Conservation (phyloP, 2,797 vertebrate species). For the Allobates femoralis region DNA sequence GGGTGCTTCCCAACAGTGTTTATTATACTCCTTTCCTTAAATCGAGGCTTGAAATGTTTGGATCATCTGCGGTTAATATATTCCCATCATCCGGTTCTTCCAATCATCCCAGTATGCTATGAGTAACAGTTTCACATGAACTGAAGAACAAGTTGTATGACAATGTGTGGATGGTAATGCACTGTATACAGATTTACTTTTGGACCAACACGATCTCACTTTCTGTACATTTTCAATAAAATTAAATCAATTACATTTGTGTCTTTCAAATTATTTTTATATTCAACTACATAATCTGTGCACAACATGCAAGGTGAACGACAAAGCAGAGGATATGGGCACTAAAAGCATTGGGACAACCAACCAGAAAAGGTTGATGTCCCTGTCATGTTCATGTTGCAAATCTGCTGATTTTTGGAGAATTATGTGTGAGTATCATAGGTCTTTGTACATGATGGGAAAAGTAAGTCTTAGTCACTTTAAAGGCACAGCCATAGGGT, state of each 20-base stretch:
- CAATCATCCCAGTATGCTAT: neutral
- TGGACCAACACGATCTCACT: slow-evolving; percentile 37
- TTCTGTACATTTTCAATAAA: slow-evolving; percentile 61
- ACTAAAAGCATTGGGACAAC: no score
- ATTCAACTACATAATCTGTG: neutral
- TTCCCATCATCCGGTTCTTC: neutral
- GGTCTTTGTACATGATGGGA: no score
- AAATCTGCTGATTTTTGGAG: no score
- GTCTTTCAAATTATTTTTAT: neutral
- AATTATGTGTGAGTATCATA: no score
- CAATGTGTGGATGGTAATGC: slow-evolving; percentile 23
- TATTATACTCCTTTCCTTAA: neutral
- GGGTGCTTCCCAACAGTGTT: neutral
- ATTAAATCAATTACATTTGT: slow-evolving; percentile 1
- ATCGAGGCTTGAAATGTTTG: neutral
- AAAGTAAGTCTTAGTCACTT: no score
- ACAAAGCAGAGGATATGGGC: neutral
- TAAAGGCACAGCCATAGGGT: no score
- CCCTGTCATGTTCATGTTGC: no score
- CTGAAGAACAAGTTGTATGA: neutral
- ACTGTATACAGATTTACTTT: slow-evolving; percentile 24
- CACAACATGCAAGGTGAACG: neutral
- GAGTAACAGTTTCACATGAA: neutral
- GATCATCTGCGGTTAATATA: neutral
- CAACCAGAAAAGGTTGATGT: no score